Conservation (phyloP, 2,113 vertebrate genomes). For the Pipra filicauda region DNA sequence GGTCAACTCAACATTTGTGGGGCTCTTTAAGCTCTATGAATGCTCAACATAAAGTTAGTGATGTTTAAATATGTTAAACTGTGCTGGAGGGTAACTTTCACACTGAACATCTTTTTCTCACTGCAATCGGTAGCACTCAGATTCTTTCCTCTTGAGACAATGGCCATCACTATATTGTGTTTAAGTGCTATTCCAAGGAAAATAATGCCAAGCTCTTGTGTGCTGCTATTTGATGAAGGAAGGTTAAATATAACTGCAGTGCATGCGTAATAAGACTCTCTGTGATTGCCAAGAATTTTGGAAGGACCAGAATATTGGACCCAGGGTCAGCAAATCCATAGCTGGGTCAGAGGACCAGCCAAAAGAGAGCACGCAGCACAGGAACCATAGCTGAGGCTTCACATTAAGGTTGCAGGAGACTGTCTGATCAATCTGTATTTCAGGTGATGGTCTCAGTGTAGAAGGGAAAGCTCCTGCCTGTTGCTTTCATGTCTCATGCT, state of each 20-base stretch:
- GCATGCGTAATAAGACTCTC: not conserved
- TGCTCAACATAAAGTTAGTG: not conserved
- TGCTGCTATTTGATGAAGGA: not conserved
- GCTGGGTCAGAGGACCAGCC: not conserved
- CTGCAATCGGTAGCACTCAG: not conserved
- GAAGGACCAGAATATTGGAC: not conserved
- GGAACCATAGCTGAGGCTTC: not conserved
- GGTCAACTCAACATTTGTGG: not conserved
- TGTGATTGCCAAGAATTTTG: not conserved
- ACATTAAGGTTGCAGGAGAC: not conserved
- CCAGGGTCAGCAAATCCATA: not conserved
- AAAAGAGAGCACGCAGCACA: not conserved
- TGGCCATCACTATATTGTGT: not conserved
- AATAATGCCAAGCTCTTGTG: not conserved
- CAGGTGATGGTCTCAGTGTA: accelerated
- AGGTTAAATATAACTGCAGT: not conserved
- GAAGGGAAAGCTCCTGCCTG: not conserved
- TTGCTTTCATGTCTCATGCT: not conserved
- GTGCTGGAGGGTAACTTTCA: not conserved
- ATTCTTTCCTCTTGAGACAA: not conserved
- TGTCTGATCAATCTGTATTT: not conserved
- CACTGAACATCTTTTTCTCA: not conserved
- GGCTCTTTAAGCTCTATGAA: not conserved
- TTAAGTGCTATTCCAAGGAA: not conserved
- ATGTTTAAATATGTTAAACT: not conserved